These are phyloP conservation scores for Hydropsyche betteni DNA, from an alignment of 2,888 invertebrate species.

Conservation along the genomic window DNA sequence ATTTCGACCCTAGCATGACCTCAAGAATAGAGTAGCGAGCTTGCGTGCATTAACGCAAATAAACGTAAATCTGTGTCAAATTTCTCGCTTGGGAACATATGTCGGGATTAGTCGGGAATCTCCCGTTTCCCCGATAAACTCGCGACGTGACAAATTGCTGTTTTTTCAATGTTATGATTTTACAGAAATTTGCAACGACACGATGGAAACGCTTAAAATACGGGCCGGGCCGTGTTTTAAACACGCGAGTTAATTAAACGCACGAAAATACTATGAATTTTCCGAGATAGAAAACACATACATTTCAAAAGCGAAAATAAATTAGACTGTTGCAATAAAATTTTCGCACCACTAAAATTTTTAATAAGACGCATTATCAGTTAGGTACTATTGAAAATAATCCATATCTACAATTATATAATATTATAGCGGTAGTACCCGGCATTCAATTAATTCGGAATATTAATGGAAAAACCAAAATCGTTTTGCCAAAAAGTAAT, in stretches of 20 bases:
- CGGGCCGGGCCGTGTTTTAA: neutral
- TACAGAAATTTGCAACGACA: constrained; percentile 32
- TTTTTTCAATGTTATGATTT: constrained; percentile 36
- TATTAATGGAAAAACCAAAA: no score
- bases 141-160: constrained; percentile 30
- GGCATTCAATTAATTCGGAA: no score
- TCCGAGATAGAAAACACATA: no score
- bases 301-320: no score
- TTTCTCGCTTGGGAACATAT: constrained; percentile 66
- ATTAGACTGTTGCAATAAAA: no score
- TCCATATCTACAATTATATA: no score
- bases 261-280: neutral
- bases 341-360: no score
- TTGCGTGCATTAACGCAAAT: constrained; percentile 55
- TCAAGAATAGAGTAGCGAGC: constrained; percentile 3
- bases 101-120: constrained; percentile 55
- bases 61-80: constrained; percentile 69
- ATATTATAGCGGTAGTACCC: no score
- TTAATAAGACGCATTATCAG: no score
- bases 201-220: neutral
- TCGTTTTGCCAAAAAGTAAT: no score
- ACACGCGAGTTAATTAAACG: neutral
- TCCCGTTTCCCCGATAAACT: neutral
- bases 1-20: constrained; percentile 16
- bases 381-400: no score